A percentile compares a stretch with the other conserved stretches of the same genome.
phyloP scores from a whole-genome alignment of 2,888 invertebrate genomes.

The Drosophila paramelanica region DNA sequence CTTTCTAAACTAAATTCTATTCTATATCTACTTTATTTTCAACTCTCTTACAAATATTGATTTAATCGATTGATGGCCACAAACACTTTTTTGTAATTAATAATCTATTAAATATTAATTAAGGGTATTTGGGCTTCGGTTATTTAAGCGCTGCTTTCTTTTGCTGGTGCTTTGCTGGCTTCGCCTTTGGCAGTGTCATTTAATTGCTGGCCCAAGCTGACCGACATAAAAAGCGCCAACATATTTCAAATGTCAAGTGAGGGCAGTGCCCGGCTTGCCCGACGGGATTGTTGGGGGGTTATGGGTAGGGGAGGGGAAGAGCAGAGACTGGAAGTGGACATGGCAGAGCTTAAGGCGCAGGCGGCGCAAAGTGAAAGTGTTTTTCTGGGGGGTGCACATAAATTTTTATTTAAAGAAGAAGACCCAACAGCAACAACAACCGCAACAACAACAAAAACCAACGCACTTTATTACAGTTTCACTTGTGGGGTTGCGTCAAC shows the following conservation, averaged over 20 bases:
- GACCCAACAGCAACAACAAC: slow-evolving; percentile 37
- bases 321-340: slow-evolving; percentile 1
- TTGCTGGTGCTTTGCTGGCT: slow-evolving; percentile 7
- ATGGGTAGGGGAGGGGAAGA: not conserved
- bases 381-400: slow-evolving; percentile 57
- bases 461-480: slow-evolving; percentile 66
- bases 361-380: slow-evolving; percentile 46
- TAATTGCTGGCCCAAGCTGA: slow-evolving; percentile 65
- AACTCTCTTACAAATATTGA: too few species aligned
- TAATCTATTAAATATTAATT: too few species aligned
- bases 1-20: too few species aligned
- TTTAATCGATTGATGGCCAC: too few species aligned
- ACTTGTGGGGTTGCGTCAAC: slow-evolving; percentile 1
- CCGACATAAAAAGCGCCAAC: slow-evolving; percentile 71
- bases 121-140: slow-evolving; percentile 22
- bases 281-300: too few species aligned
- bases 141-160: not conserved
- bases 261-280: slow-evolving; percentile 1
- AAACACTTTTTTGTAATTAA: too few species aligned
- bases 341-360: slow-evolving; percentile 43
- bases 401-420: slow-evolving; percentile 75
- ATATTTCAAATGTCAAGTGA: slow-evolving; percentile 73
- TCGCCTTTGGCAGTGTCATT: slow-evolving; percentile 41
- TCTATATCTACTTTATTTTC: too few species aligned
- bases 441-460: slow-evolving; percentile 22